phyloP scores from a whole-genome alignment of 2,113 vertebrate species.

The Indicator maculatus region DNA sequence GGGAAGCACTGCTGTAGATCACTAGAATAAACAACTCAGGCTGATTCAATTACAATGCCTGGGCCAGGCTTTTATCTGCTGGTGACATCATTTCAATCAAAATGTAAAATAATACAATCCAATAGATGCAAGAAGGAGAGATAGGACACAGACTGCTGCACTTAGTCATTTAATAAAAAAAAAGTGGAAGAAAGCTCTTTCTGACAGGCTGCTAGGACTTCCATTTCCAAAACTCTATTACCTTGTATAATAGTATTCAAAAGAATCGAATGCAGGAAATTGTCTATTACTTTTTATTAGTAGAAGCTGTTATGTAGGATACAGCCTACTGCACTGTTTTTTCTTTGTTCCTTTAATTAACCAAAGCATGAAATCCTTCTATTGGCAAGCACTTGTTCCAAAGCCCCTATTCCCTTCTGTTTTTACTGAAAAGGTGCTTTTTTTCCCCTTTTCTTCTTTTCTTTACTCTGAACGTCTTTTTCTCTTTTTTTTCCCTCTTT shows the following conservation, averaged over 20 bases:
- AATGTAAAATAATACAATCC: slow-evolving; percentile 99
- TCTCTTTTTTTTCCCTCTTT: not conserved
- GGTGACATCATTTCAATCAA: slow-evolving; percentile 99
- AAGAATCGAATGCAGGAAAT: slow-evolving; percentile 84
- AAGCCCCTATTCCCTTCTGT: slow-evolving; percentile 65
- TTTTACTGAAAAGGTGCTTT: slow-evolving; percentile 31
- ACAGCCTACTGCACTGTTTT: slow-evolving; percentile 81
- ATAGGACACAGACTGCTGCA: slow-evolving; percentile 95
- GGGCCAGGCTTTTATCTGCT: slow-evolving; percentile 91
- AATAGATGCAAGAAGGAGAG: slow-evolving; percentile 89
- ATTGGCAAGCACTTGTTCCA: slow-evolving; percentile 72
- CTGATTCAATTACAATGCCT: slow-evolving; percentile 96
- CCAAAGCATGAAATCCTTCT: slow-evolving; percentile 81
- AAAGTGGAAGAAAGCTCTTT: slow-evolving; percentile 75
- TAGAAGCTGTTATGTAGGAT: slow-evolving; percentile 86
- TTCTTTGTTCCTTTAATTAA: slow-evolving; percentile 91
- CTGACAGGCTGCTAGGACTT: slow-evolving; percentile 87
- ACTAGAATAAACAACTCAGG: slow-evolving; percentile 92
- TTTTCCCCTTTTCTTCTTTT: slow-evolving; percentile 6
- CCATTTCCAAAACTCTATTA: slow-evolving; percentile 91
- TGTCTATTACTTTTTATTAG: slow-evolving; percentile 91
- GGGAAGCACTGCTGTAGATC: slow-evolving; percentile 88
- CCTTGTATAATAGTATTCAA: slow-evolving; percentile 89
- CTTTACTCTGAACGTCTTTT: slow-evolving; percentile 30
- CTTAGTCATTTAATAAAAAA: slow-evolving; percentile 89